Conservation (phyloP, 2,797 vertebrate species). For the Muscicapa comitata region DNA sequence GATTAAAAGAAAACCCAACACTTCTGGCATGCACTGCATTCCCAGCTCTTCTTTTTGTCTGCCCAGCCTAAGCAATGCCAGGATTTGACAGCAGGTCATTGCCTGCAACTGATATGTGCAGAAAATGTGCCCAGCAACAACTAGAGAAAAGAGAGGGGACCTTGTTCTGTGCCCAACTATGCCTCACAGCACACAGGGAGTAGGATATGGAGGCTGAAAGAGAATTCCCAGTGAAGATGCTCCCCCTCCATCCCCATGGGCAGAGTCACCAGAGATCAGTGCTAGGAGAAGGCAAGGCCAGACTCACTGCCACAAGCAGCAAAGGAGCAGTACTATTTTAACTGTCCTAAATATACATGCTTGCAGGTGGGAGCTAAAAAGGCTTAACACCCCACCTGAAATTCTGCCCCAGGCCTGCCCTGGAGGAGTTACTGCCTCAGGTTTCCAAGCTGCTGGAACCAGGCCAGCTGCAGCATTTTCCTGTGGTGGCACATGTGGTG, state of each 20-base stretch:
- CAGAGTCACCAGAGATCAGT: neutral
- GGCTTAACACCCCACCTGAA: neutral
- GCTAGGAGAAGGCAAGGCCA: neutral
- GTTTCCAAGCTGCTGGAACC: neutral
- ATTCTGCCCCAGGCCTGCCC: neutral
- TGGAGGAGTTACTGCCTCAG: neutral
- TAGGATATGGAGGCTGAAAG: accelerated
- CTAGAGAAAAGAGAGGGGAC: neutral
- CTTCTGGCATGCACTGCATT: neutral
- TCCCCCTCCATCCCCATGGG: accelerated
- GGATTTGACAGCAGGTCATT: neutral
- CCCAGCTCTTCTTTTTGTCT: neutral
- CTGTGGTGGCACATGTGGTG: neutral
- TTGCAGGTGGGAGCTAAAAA: neutral
- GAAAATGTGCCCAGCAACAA: neutral
- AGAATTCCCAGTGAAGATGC: neutral
- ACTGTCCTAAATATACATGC: neutral
- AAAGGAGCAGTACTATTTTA: neutral
- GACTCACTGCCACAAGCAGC: neutral
- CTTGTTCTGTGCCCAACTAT: accelerated
- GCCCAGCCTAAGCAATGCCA: neutral
- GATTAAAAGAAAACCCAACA: neutral
- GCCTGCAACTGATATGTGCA: neutral
- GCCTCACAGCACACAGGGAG: neutral
- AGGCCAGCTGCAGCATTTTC: neutral